These are phyloP conservation scores for Falco columbarius DNA, from an alignment of 2,797 vertebrate species.

Conservation along the genomic window DNA sequence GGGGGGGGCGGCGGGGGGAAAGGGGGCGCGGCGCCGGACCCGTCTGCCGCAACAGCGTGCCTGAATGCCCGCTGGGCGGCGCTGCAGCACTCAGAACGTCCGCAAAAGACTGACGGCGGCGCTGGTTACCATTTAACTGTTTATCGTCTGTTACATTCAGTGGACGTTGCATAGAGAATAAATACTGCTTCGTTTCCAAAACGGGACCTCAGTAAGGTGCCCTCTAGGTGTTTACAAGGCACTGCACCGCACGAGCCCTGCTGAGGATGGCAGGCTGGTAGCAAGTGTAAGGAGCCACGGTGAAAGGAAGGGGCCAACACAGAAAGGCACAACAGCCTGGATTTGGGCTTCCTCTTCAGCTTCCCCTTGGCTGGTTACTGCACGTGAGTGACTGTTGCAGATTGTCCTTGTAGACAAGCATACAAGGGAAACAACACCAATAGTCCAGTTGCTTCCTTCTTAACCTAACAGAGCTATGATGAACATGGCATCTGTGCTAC, in stretches of 20 bases:
- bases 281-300: fast-evolving
- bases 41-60: too few species aligned
- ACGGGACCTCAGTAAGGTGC: not conserved
- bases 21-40: too few species aligned
- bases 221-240: not conserved
- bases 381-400: fast-evolving
- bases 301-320: not conserved
- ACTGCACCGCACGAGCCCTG: fast-evolving
- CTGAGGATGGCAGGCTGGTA: fast-evolving
- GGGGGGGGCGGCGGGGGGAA: not conserved
- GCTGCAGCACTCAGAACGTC: too few species aligned
- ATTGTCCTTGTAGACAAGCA: fast-evolving
- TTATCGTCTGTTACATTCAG: not conserved
- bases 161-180: not conserved
- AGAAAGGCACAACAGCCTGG: not conserved
- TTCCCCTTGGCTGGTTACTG: fast-evolving
- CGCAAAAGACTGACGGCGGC: not conserved
- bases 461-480: not conserved
- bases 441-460: fast-evolving
- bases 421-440: not conserved
- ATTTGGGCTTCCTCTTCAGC: not conserved
- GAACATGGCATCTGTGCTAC: not conserved
- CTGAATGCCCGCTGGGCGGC: not conserved
- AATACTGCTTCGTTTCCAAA: not conserved
- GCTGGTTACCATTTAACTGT: not conserved